phyloP scores from a whole-genome alignment of 2,797 vertebrate species.

The Chrysocyon brachyurus region DNA sequence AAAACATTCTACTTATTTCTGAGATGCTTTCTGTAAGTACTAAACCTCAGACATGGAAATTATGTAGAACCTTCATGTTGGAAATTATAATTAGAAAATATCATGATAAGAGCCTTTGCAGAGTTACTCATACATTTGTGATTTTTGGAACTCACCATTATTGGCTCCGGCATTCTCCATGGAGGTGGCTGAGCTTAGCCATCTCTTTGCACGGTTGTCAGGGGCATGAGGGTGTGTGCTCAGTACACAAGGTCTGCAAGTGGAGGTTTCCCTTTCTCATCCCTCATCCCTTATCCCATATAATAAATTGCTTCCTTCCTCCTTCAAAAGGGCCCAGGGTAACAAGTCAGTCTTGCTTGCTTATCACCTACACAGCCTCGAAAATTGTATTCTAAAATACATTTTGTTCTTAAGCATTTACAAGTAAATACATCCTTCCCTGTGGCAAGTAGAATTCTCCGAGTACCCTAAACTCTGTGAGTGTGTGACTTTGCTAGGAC shows the following conservation, averaged over 20 bases:
- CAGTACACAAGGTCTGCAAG: background rate
- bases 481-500: background rate
- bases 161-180: background rate
- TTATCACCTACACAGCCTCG: background rate
- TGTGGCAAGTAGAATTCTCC: background rate
- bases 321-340: background rate
- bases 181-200: background rate
- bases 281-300: too few species aligned
- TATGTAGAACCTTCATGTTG: background rate
- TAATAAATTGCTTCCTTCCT: background rate
- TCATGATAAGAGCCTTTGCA: conserved; percentile 9
- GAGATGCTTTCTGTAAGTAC: conserved; percentile 17
- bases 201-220: background rate
- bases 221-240: too few species aligned
- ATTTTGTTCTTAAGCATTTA: conserved; percentile 15
- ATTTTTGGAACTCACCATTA: background rate
- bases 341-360: background rate
- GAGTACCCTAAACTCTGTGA: background rate
- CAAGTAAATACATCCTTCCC: background rate
- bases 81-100: conserved; percentile 57
- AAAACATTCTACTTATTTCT: conserved; percentile 27
- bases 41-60: conserved; percentile 32
- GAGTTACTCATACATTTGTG: conserved; percentile 6
- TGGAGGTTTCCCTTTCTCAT: background rate
- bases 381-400: conserved; percentile 15